Conservation (phyloP, 2,797 vertebrate species). For the Gymnodraco acuticeps region DNA sequence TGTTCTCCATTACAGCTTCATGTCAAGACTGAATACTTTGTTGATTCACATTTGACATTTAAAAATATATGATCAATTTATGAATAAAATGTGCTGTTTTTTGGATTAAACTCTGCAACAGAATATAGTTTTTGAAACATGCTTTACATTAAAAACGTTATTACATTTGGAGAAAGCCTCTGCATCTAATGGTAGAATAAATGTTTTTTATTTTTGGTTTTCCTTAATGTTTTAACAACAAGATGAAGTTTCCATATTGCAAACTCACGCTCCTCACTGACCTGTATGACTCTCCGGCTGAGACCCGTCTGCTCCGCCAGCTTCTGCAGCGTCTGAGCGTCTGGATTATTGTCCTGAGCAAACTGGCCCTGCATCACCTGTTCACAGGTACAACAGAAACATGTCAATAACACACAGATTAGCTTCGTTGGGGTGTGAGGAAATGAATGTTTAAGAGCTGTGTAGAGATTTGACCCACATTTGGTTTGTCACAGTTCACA, state of each 20-base stretch:
- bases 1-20: background rate
- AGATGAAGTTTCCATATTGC: too few species aligned
- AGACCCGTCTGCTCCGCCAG: slow-evolving; percentile 95
- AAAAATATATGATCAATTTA: background rate
- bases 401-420: slow-evolving; percentile 4
- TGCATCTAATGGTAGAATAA: background rate
- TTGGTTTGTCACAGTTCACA: background rate
- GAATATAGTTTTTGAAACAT: background rate
- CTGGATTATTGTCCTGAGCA: slow-evolving; percentile 96
- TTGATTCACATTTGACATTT: background rate
- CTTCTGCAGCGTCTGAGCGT: slow-evolving; percentile 93
- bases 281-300: slow-evolving; percentile 97
- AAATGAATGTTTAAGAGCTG: background rate
- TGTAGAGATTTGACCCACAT: background rate
- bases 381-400: background rate
- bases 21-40: background rate
- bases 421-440: background rate
- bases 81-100: background rate
- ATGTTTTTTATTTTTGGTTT: background rate
- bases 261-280: slow-evolving; percentile 61
- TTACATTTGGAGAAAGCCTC: background rate
- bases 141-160: background rate
- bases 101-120: background rate
- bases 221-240: too few species aligned
- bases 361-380: slow-evolving; percentile 97